Base-by-base conservation (phyloP, 2,113 vertebrate genomes). In the Elephas maximus region DNA sequence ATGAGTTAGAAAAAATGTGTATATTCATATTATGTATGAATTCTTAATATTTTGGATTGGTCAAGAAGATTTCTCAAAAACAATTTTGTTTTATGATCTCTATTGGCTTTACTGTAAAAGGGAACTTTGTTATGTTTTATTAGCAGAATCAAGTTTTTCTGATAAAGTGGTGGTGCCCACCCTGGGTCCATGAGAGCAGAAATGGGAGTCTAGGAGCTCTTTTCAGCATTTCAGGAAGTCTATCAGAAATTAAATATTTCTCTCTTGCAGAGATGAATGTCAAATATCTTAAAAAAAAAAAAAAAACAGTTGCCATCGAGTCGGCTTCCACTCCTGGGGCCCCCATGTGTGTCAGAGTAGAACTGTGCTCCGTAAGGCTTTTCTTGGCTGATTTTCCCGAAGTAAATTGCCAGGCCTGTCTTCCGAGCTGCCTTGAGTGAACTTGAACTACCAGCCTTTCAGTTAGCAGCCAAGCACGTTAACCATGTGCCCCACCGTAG, bases 41-140 rank as follows among this genome's bases (percentile, higher is more conserved):
- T 67, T 87, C n/a, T 93, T 69, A 83, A 30, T 88, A 80, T 91
- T 96, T 91, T 90, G 41, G 1, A 80, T 84, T 91, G n/a, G 48
- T 88, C 6, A 20, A 83, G 84, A 62, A 94, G 71, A 80, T 88
- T 80, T 89, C 65, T 79, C 4, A 8, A 93, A 95, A 94, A 73
- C 44, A 87, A 53, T 91, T 91, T 85, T 81, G 30, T 89, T 88
- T 93, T 94, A 67, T 53, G 37, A 90, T 65, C 71, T 71, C 69
- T 93, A 53, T 80, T 81, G 77, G 10, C 77, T 93, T 91, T 84
- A 20, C 77, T 80, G 4, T 90, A 84, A 93, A 95, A 37, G 41
- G 78, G 62, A 90, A 33, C 45, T 95, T 97, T 2, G 17, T 14
- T 90, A 53, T 87, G 81, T 57, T 93, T 95, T 88, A 93, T 88